A percentile compares a stretch with the other conserved stretches of the same genome.
Conservation (phyloP, 2,888 invertebrate species). For the Isotomurus palustris region DNA sequence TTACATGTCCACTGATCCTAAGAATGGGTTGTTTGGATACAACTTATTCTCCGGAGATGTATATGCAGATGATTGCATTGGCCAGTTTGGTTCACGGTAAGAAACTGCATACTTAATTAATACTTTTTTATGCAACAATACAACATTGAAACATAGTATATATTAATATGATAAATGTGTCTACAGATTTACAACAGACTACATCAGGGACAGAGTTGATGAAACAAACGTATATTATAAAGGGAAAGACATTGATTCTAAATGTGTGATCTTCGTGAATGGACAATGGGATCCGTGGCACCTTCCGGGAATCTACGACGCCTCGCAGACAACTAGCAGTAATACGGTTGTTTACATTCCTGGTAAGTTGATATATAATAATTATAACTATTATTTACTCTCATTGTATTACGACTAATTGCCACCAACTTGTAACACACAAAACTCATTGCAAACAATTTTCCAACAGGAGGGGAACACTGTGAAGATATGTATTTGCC, state of each 20-base stretch:
- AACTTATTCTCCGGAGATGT: constrained; percentile 49
- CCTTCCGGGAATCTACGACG: constrained; percentile 50
- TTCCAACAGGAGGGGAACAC: not conserved
- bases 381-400: too few relatives aligned
- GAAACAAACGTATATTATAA: constrained; percentile 48
- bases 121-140: too few relatives aligned
- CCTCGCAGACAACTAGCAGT: constrained; percentile 46
- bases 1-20: constrained; percentile 52
- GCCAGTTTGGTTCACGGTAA: constrained; percentile 48
- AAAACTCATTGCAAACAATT: too few relatives aligned
- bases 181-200: constrained; percentile 21
- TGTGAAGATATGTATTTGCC: not conserved
- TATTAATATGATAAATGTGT: too few relatives aligned
- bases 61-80: constrained; percentile 49
- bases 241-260: constrained; percentile 47
- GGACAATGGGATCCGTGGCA: constrained; percentile 55
- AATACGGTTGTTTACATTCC: constrained; percentile 48
- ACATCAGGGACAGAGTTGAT: constrained; percentile 12
- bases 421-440: not conserved
- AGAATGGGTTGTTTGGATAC: constrained; percentile 51
- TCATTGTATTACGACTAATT: not conserved
- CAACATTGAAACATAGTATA: too few relatives aligned
- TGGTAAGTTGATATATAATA: not conserved
- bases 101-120: not conserved
- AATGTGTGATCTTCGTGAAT: constrained; percentile 51